Evolutionary conservation across 2,113 vertebrate species (phyloP), one percentile per base, ranked within the genome.

Genomic region (Chionodraco myersi): DNA sequence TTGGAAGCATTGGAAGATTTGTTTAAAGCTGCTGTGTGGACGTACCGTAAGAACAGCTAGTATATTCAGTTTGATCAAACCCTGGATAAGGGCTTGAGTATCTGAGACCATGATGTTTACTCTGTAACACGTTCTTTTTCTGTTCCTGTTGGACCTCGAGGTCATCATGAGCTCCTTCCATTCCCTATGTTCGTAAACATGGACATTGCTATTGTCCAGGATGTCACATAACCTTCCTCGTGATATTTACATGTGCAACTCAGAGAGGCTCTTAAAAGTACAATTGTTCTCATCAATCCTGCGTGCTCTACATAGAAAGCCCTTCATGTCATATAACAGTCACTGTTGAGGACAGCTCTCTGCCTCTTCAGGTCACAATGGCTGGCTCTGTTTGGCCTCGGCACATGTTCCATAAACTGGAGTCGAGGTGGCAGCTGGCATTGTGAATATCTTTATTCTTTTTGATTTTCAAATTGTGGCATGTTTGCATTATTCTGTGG

Each of bases 51-150:
- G 30, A 60, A 10, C 16, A 21, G 45, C 16, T 7, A 4, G 61
- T 53, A 72, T 36, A 60, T 54, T 66, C 12, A 54, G 47, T 54
- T 34, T 51, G 59, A 6, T 65, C n/a, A 30, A 66, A 77, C 48
- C 41, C 47, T 10, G 15, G 41, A 54, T 8, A 49, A 72, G 15
- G 18, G 0, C 48, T 61, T 53, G n/a, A 48, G 18, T 4, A 53
- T 72, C 64, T 56, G 16, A 41, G 10, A 51, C n/a, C 74, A 65
- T 36, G 56, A 54, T 49, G 21, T 59, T 1, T 48, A 21, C 11
- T 30, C 30, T 30, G 30, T 30, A 30, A 30, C 30, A 30, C 30
- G 30, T 30, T 30, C 30, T 30, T 30, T 4, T 30, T 10, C n/a
- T 59, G 63, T 6, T 45, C 48, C 36, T 54, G 23, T 26, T 36